These are phyloP conservation scores for Cataglyphis livida DNA, from an alignment of 2,888 invertebrate genomes.

Conservation along the genomic window DNA sequence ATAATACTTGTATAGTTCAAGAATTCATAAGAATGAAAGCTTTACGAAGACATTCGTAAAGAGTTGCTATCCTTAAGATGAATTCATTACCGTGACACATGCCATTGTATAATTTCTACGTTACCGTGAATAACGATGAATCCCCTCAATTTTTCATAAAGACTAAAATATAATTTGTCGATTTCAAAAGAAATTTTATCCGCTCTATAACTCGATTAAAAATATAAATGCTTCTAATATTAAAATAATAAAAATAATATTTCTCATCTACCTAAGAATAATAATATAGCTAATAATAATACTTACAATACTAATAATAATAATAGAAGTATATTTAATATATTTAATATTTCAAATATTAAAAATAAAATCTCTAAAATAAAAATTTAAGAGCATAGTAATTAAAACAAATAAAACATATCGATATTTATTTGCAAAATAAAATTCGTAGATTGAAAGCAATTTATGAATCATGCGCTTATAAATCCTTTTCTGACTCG, in stretches of 20 bases:
- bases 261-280: no score
- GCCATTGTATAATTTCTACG: conserved; percentile 13
- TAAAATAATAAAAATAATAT: neutral
- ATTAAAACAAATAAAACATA: neutral
- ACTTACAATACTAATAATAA: no score
- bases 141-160: neutral
- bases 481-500: neutral
- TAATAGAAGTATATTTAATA: no score
- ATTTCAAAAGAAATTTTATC: neutral
- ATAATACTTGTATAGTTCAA: neutral
- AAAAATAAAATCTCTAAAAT: neutral
- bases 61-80: neutral
- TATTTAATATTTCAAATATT: neutral
- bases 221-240: neutral
- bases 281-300: no score
- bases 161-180: neutral
- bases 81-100: neutral
- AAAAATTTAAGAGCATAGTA: neutral
- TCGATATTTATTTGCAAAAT: neutral
- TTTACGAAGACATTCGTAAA: neutral
- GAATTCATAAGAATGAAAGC: neutral
- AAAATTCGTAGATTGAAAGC: neutral
- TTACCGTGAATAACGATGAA: neutral
- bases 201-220: neutral
- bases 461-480: neutral